phyloP scores from a whole-genome alignment of 2,797 vertebrate species.

The Anguilla marmorata region DNA sequence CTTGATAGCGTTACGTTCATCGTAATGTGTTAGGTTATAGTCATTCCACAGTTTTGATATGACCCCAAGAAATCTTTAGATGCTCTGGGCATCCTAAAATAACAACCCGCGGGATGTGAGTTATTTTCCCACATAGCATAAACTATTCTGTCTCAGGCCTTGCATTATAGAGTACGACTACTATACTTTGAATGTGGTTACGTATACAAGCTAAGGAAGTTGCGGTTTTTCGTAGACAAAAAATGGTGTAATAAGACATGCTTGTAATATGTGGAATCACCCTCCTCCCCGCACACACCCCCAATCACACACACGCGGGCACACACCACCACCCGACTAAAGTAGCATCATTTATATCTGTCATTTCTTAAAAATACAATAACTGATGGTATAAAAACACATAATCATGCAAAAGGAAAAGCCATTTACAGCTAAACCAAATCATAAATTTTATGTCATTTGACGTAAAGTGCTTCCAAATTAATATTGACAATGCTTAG shows the following conservation, averaged over 20 bases:
- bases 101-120: slow-evolving; percentile 62
- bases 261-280: slow-evolving; percentile 18
- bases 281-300: not conserved
- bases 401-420: not conserved
- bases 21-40: slow-evolving; percentile 38
- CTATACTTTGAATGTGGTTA: slow-evolving; percentile 42
- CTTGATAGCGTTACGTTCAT: slow-evolving; percentile 1
- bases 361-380: slow-evolving; percentile 15
- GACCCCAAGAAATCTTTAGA: slow-evolving; percentile 63
- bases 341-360: slow-evolving; percentile 29
- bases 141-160: slow-evolving; percentile 38
- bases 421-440: not conserved
- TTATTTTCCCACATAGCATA: slow-evolving; percentile 47
- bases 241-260: slow-evolving; percentile 1
- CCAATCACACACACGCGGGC: not conserved
- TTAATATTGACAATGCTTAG: not conserved
- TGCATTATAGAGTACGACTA: slow-evolving; percentile 56
- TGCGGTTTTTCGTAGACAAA: not conserved
- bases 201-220: not conserved
- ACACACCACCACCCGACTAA: slow-evolving; percentile 9
- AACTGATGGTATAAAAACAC: slow-evolving; percentile 1
- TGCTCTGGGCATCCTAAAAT: slow-evolving; percentile 64
- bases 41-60: slow-evolving; percentile 62
- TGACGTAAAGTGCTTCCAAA: not conserved
- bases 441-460: not conserved